Evolutionary conservation across 2,797 vertebrate genomes (phyloP).

Genomic region (Monodelphis domestica): DNA sequence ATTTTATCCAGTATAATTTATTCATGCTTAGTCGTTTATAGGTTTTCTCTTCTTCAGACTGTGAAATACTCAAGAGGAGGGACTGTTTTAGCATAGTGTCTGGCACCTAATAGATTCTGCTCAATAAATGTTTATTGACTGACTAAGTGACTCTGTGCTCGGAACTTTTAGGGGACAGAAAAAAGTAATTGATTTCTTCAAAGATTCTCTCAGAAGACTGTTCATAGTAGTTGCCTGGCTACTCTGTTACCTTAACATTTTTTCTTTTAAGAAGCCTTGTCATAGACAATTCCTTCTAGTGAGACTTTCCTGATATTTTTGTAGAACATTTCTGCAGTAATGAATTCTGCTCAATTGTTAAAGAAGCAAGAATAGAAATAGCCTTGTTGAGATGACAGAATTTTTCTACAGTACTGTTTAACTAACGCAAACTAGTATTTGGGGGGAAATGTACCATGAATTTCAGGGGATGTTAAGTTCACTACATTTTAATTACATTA

Average conservation of each 20-base stretch:
- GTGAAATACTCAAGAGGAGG: no score
- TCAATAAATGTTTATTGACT: neutral
- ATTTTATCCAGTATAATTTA: neutral
- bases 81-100: neutral
- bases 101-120: neutral
- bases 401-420: neutral
- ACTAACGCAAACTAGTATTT: neutral
- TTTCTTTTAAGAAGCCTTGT: conserved; percentile 30
- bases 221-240: conserved; percentile 13
- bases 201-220: neutral
- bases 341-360: neutral
- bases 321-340: neutral
- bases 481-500: conserved; percentile 28
- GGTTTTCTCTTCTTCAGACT: neutral
- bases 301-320: neutral
- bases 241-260: conserved; percentile 19
- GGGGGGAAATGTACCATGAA: neutral
- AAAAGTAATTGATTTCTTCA: neutral
- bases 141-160: no score
- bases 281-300: conserved; percentile 11
- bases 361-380: conserved; percentile 11
- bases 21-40: neutral
- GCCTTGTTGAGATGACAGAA: neutral
- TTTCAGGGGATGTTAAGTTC: conserved; percentile 15
- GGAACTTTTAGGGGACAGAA: neutral